A percentile compares a stretch with the other conserved stretches of the same genome.
Evolutionary conservation across 1,140 invertebrate species (phyloP).

Genomic region (Micrasema longulum): DNA sequence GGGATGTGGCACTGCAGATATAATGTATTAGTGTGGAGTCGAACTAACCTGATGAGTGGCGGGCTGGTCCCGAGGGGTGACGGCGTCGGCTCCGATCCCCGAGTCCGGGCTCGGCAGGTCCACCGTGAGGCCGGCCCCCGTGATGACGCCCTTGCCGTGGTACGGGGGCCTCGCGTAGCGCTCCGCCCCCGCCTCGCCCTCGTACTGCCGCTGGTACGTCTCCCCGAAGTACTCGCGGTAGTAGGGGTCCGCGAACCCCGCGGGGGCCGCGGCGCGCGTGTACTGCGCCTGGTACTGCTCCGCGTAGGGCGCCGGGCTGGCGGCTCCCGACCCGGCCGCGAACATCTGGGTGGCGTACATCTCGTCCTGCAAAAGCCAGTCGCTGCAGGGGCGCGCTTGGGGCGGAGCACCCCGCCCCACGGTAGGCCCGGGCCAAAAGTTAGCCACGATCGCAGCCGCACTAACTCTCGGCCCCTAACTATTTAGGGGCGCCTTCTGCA

Average conservation of each 20-base stretch:
- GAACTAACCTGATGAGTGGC: slow-evolving; percentile 87
- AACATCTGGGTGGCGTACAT: slow-evolving; percentile 68
- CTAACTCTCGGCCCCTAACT: slow-evolving; percentile 29
- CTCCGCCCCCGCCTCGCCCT: slow-evolving; percentile 61
- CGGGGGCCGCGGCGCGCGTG: slow-evolving; percentile 51
- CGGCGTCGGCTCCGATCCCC: slow-evolving; percentile 90
- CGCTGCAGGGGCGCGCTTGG: slow-evolving; percentile 64
- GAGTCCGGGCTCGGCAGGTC: slow-evolving; percentile 93
- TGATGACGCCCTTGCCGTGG: slow-evolving; percentile 66
- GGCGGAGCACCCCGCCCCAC: slow-evolving; percentile 55
- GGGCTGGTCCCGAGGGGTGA: slow-evolving; percentile 88
- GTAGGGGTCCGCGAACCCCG: slow-evolving; percentile 62
- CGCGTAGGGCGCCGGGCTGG: slow-evolving; percentile 66
- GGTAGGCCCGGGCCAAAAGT: slow-evolving; percentile 50
- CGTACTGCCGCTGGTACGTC: slow-evolving; percentile 64
- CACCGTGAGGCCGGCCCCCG: slow-evolving; percentile 81
- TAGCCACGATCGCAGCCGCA: slow-evolving; percentile 48
- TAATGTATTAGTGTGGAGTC: not conserved
- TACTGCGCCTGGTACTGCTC: slow-evolving; percentile 61
- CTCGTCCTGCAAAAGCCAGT: slow-evolving; percentile 64
- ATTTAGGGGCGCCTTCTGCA: slow-evolving; percentile 2
- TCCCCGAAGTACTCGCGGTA: slow-evolving; percentile 66
- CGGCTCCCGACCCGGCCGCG: slow-evolving; percentile 61
- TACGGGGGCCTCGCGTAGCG: slow-evolving; percentile 65
- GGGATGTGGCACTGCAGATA: no score